Evolutionary conservation across 1,140 invertebrate genomes (phyloP), one percentile per base, ranked within the genome.

Genomic region (Brachionus plicatilis): DNA sequence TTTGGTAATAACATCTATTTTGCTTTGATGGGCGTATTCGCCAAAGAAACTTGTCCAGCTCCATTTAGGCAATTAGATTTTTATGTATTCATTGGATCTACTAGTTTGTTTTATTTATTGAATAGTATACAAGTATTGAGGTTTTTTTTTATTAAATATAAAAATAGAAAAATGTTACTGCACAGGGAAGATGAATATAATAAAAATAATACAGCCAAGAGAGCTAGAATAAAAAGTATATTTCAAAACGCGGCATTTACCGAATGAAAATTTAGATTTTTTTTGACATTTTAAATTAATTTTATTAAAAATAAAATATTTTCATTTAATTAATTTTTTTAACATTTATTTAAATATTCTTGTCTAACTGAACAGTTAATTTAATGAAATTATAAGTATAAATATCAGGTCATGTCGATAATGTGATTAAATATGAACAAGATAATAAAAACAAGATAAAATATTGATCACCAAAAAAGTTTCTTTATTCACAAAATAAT

Each of bases 81-180:
- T 14, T 76, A 76, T 27, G 72, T 50, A 8, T 76, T 76, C 12
- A 76, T 76, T 27, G 45, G 41, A 76, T 50, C 72, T 17, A 76
- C 45, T 50, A 37, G 43, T 14, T 37, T 76, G 45, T 76, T 76
- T 76, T 47, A 76, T 76, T 47, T 76, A 3, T 76, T 76, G 45
- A 76, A 76, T 76, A 76, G 72, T 76, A 27, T 53, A 29, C 45
- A 76, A 14, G 12, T 76, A 11, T 50, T 76, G n/a, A 76, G 72
- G 33, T 76, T 76, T 76, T 76, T 76, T 76, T 12, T 76, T 24
- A 76, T 76, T 9, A 76, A 29, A 50, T 76, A 50, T n/a, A 76
- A 50, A 50, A 76, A 76, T 53, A 47, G 72, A 12, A 76, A 50
- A 50, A 27, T 76, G 43, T 14, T 76, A n/a, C 12, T 50, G 4